Conservation (phyloP, 2,888 invertebrate species). For the Crioceris asparagi region DNA sequence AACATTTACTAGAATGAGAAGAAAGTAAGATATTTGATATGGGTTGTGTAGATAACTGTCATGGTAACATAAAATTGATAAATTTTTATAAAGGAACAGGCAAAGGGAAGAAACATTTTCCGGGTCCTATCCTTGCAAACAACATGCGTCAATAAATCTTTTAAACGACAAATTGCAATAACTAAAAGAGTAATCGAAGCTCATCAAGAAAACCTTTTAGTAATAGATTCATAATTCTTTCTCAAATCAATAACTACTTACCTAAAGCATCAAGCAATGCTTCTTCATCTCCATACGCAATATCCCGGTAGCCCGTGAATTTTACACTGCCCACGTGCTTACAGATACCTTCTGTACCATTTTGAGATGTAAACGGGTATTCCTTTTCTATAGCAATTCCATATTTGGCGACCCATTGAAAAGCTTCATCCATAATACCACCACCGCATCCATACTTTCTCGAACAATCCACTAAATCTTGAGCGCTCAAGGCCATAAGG, state of each 20-base stretch:
- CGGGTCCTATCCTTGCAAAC: too few species aligned
- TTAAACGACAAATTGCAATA: too few species aligned
- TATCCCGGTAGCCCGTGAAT: slow-evolving; percentile 46
- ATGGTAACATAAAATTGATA: too few species aligned
- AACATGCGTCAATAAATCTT: too few species aligned
- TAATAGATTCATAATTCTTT: too few species aligned
- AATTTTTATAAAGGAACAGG: too few species aligned
- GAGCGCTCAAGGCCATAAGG: slow-evolving; percentile 41
- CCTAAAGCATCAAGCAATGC: slow-evolving; percentile 58
- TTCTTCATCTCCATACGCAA: slow-evolving; percentile 59
- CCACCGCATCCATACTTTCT: slow-evolving; percentile 42
- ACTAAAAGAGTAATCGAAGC: too few species aligned
- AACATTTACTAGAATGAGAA: slow-evolving; percentile 30
- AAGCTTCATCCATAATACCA: slow-evolving; percentile 40
- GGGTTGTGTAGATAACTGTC: too few species aligned
- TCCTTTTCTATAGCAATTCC: slow-evolving; percentile 43
- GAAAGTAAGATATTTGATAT: too few species aligned
- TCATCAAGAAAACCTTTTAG: too few species aligned
- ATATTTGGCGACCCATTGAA: slow-evolving; percentile 37
- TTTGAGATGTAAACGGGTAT: slow-evolving; percentile 49
- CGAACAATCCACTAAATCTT: slow-evolving; percentile 44
- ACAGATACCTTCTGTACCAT: slow-evolving; percentile 18
- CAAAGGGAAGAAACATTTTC: too few species aligned
- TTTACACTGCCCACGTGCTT: slow-evolving; percentile 5
- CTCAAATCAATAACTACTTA: too few species aligned